Evolutionary conservation across 2,888 invertebrate species (phyloP).

Genomic region (Synanthedon vespiformis): DNA sequence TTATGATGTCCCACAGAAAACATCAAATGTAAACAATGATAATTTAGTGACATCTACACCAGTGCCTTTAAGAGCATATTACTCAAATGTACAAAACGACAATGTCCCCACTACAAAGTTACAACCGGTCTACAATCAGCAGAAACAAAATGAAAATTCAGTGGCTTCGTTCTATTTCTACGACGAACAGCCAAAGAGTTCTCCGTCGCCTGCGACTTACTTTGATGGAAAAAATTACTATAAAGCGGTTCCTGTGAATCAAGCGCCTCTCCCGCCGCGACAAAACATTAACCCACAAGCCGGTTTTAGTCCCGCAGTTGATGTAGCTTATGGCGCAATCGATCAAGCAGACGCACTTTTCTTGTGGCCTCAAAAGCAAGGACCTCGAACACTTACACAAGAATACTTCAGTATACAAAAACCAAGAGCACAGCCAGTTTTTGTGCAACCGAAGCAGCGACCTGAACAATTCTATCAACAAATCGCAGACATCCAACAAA

Average conservation of each 20-base stretch:
- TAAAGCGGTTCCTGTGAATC: conserved; percentile 42
- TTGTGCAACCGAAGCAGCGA: conserved; percentile 47
- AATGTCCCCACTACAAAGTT: conserved; percentile 62
- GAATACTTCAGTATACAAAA: conserved; percentile 67
- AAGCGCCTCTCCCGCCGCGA: conserved; percentile 25
- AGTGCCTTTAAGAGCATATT: conserved; percentile 73
- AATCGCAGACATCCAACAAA: conserved; percentile 75
- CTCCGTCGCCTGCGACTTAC: conserved; percentile 66
- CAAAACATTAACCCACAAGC: conserved; percentile 40
- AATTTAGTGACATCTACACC: conserved; percentile 69
- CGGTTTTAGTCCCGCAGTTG: conserved; percentile 45
- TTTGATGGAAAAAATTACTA: conserved; percentile 61
- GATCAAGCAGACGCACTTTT: conserved; percentile 59
- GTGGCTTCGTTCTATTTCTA: conserved; percentile 77
- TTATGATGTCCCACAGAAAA: conserved; percentile 61
- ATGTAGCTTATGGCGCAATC: conserved; percentile 56
- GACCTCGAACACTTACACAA: conserved; percentile 60
- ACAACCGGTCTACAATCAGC: conserved; percentile 58
- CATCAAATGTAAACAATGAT: conserved; percentile 32
- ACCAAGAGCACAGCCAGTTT: conserved; percentile 45
- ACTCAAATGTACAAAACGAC: conserved; percentile 66
- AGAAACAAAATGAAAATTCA: conserved; percentile 52
- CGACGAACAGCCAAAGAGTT: conserved; percentile 71
- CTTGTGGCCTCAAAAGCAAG: conserved; percentile 64
- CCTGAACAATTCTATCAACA: conserved; percentile 74